A percentile compares a stretch with the other conserved stretches of the same genome.
These are phyloP conservation scores for Tenthredo distinguenda DNA, from an alignment of 2,888 invertebrate species.

Conservation along the genomic window DNA sequence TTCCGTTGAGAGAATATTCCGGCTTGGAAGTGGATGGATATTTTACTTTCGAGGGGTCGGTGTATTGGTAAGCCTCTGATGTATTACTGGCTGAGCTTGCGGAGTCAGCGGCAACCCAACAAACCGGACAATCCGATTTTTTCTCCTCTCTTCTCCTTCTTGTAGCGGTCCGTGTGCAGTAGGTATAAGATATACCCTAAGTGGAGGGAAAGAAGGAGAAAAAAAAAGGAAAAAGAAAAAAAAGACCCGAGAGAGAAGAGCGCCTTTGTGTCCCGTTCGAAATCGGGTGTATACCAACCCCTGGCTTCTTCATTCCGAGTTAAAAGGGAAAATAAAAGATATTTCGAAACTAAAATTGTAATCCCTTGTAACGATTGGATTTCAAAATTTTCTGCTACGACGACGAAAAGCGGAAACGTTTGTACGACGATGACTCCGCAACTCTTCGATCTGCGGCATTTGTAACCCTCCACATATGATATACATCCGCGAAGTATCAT, in stretches of 20 bases:
- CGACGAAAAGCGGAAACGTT: not conserved
- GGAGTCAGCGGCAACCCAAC: constrained; percentile 73
- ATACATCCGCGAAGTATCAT: no score
- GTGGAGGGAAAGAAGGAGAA: not conserved
- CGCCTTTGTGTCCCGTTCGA: not conserved
- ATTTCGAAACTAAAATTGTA: constrained; percentile 63
- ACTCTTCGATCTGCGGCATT: no score
- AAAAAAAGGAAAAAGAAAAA: not conserved
- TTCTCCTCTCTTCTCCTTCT: constrained; percentile 33
- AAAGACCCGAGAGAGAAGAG: not conserved
- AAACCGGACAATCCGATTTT: constrained; percentile 71
- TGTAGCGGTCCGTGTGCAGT: not conserved
- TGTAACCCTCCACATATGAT: no score
- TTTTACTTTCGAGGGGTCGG: constrained; percentile 70
- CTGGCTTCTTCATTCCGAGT: not conserved
- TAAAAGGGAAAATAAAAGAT: constrained; percentile 21
- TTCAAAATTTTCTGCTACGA: constrained; percentile 54
- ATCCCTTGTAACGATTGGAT: constrained; percentile 61
- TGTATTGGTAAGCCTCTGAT: constrained; percentile 70
- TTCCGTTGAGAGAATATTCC: not conserved
- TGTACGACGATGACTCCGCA: not conserved
- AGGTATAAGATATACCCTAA: not conserved
- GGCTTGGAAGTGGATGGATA: constrained; percentile 62
- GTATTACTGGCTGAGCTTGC: constrained; percentile 73
- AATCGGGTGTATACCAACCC: not conserved